Percentiles rank a stretch among this genome's conserved stretches.
phyloP scores from a whole-genome alignment of 2,113 vertebrate species.

The Hypomesus transpacificus region DNA sequence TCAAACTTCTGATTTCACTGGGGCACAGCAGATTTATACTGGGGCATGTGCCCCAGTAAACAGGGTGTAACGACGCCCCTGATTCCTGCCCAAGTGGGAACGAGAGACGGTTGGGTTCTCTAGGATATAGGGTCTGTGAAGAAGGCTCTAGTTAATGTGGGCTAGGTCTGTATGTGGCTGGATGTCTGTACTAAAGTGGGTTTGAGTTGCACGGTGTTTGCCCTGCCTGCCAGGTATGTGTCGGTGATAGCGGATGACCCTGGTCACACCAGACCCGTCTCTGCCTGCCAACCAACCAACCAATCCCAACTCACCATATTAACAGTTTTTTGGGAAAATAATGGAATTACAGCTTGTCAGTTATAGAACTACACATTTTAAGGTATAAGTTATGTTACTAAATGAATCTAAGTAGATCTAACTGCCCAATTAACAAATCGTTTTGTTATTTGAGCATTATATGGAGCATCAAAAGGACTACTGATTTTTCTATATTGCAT shows the following conservation, averaged over 20 bases:
- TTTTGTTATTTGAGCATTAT: neutral
- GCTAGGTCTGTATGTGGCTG: constrained; percentile 7
- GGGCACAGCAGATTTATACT: no score
- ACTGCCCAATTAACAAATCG: neutral
- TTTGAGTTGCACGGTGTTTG: constrained; percentile 10
- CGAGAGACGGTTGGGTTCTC: no score
- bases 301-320: neutral
- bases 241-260: constrained; percentile 1
- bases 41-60: no score
- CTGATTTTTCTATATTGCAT: no score
- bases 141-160: constrained; percentile 1
- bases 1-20: no score
- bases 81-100: neutral
- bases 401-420: neutral
- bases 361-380: neutral
- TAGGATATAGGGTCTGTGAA: neutral
- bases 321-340: neutral
- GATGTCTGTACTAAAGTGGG: neutral
- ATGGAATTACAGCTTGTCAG: neutral
- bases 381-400: neutral
- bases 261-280: neutral
- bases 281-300: neutral
- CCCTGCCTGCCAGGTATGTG: neutral
- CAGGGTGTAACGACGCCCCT: neutral
- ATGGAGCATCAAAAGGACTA: no score